A percentile compares a stretch with the other conserved stretches of the same genome.
phyloP scores from a whole-genome alignment of 2,797 vertebrate species.

The Amblyraja radiata region DNA sequence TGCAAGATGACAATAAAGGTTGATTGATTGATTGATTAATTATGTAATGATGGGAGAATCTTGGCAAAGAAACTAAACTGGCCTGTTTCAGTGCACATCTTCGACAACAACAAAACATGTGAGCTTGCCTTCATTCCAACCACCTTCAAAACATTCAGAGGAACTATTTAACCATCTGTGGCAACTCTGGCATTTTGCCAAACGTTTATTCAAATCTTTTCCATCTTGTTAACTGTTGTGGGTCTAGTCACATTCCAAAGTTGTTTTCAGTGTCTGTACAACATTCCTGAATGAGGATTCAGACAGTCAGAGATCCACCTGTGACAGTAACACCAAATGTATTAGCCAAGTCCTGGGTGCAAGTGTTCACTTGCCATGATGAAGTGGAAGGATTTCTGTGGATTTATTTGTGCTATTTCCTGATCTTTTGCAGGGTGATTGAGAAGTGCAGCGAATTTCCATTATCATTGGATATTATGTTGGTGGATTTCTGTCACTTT shows the following conservation, averaged over 20 bases:
- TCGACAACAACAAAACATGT: background rate
- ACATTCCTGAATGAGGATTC: background rate
- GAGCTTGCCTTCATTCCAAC: background rate
- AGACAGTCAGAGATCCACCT: too few species aligned
- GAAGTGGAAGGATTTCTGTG: too few species aligned
- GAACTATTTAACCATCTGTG: background rate
- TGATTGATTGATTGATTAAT: too few species aligned
- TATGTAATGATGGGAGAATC: background rate
- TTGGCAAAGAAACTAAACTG: conserved; percentile 12
- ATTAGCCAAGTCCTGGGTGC: background rate
- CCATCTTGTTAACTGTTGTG: background rate
- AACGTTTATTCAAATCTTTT: background rate
- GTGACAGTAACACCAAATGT: background rate
- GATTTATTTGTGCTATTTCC: background rate
- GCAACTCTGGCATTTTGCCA: background rate
- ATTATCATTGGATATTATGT: background rate
- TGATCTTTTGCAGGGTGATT: background rate
- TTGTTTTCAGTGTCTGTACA: background rate
- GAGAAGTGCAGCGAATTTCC: background rate
- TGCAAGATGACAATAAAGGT: too few species aligned
- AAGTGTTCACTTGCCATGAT: background rate
- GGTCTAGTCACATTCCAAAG: background rate
- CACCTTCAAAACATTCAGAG: background rate
- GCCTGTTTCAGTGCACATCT: background rate
- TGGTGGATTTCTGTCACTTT: background rate